These are phyloP conservation scores for Liasis olivaceus DNA, from an alignment of 2,797 vertebrate species.

Conservation along the genomic window DNA sequence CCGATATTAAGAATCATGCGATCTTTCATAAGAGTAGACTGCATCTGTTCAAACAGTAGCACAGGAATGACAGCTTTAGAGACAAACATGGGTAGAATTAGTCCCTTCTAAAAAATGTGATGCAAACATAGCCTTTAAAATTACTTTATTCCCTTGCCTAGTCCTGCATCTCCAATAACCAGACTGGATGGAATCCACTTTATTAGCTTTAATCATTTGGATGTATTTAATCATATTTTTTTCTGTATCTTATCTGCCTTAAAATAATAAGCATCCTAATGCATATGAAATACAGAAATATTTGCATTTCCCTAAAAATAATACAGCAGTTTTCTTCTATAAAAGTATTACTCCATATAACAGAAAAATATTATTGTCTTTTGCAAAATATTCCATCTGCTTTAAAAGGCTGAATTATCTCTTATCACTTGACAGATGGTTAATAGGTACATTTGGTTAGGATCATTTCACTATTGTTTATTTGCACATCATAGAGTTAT, in stretches of 20 bases:
- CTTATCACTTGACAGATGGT: not conserved
- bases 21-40: not conserved
- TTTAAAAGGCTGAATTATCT: slow-evolving; percentile 10
- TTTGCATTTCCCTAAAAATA: slow-evolving; percentile 9
- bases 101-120: not conserved
- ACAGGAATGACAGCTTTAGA: not conserved
- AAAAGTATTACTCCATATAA: not conserved
- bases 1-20: not conserved
- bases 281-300: not conserved
- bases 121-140: not conserved
- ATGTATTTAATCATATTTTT: slow-evolving; percentile 11
- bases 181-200: slow-evolving; percentile 22
- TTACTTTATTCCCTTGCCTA: not conserved
- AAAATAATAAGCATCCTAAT: slow-evolving; percentile 34
- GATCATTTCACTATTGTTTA: not conserved
- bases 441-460: not conserved
- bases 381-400: not conserved
- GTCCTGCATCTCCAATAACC: not conserved
- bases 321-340: not conserved
- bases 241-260: slow-evolving; percentile 27
- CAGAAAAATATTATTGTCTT: not conserved
- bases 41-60: not conserved
- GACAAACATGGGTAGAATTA: not conserved
- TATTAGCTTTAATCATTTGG: slow-evolving; percentile 47
- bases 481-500: not conserved